phyloP scores from a whole-genome alignment of 2,113 vertebrate species.

The Hiodon alosoides region DNA sequence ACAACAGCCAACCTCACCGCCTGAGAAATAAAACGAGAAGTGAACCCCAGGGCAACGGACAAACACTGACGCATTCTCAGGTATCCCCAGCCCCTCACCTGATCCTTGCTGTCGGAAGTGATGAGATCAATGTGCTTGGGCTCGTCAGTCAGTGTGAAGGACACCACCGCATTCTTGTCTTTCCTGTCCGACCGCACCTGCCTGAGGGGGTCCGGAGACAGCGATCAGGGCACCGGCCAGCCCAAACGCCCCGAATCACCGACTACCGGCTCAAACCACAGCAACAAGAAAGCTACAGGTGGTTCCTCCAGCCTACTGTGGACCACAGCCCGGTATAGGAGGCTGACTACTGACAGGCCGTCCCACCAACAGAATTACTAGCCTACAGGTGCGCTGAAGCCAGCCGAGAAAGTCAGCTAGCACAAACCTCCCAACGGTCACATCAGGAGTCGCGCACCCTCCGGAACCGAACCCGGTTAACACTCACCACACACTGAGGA shows the following conservation, averaged over 20 bases:
- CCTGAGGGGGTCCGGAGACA: slow-evolving; percentile 56
- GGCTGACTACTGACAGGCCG: no score
- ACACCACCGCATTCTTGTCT: slow-evolving; percentile 89
- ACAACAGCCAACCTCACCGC: slow-evolving; percentile 91
- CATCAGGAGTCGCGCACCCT: not conserved
- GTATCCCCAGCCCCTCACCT: slow-evolving; percentile 60
- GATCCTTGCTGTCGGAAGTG: slow-evolving; percentile 80
- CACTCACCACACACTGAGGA: slow-evolving; percentile 93
- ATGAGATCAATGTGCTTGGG: slow-evolving; percentile 80
- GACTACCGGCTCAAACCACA: no score
- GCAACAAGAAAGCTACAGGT: no score
- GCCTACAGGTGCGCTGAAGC: no score
- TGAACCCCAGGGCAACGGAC: not conserved
- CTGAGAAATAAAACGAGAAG: slow-evolving; percentile 49
- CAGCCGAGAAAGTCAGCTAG: no score
- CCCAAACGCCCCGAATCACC: no score
- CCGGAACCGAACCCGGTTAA: not conserved
- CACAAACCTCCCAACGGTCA: not conserved
- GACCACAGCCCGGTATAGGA: no score
- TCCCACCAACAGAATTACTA: no score
- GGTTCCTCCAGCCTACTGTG: no score
- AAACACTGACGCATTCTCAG: not conserved
- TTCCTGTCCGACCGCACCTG: slow-evolving; percentile 88
- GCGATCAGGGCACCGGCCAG: slow-evolving; percentile 33
- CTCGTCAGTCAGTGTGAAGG: slow-evolving; percentile 87